phyloP scores from a whole-genome alignment of 2,888 invertebrate species.

The Drymonia ruficornis region DNA sequence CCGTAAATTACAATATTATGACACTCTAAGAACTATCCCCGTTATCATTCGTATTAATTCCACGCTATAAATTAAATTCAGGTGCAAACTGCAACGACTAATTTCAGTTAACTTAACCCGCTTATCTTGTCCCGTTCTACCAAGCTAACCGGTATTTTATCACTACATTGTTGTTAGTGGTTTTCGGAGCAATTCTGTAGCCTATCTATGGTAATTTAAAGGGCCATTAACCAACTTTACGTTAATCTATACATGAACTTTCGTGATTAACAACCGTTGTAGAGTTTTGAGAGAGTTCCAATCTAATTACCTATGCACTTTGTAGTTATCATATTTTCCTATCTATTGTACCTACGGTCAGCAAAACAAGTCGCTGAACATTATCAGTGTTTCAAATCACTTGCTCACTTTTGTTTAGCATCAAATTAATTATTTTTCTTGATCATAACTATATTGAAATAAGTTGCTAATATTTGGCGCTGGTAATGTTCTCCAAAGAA shows the following conservation, averaged over 20 bases:
- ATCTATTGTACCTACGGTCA: no score
- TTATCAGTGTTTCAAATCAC: no score
- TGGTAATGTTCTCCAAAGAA: no score
- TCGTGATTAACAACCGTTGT: slow-evolving; percentile 22
- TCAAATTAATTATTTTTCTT: no score
- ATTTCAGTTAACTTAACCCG: neutral
- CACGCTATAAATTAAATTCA: neutral
- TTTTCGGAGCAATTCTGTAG: slow-evolving; percentile 21
- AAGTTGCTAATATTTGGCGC: no score
- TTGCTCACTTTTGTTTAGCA: no score
- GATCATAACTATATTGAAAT: no score
- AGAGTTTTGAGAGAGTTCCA: neutral
- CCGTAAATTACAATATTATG: no score
- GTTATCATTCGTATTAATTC: neutral
- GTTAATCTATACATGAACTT: slow-evolving; percentile 36
- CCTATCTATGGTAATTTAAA: slow-evolving; percentile 38
- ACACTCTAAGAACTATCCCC: no score
- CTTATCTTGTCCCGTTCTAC: neutral
- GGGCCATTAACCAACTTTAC: slow-evolving; percentile 47
- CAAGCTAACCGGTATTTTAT: slow-evolving; percentile 19
- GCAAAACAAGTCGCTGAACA: no score
- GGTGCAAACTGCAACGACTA: neutral
- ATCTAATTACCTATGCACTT: neutral
- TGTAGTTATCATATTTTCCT: neutral
- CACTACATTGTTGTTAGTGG: slow-evolving; percentile 16